A percentile compares a stretch with the other conserved stretches of the same genome.
phyloP scores from a whole-genome alignment of 2,113 vertebrate genomes.

The Saguinus imperator region DNA sequence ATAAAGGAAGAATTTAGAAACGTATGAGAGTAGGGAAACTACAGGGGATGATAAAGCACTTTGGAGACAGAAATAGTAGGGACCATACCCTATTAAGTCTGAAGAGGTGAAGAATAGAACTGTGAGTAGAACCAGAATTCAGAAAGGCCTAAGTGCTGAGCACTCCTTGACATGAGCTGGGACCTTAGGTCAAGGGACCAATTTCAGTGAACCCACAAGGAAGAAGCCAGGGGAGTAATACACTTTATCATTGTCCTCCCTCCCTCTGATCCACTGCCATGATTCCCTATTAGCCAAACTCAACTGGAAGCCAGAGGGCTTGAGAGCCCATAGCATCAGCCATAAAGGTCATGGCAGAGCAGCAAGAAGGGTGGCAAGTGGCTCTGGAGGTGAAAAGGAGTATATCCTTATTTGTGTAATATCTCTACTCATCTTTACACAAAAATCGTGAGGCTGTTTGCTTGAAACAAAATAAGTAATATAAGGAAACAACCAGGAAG shows the following conservation, averaged over 20 bases:
- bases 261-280: not conserved
- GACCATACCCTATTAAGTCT: no score
- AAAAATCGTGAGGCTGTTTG: not conserved
- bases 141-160: not conserved
- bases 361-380: not conserved
- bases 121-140: not conserved
- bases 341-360: not conserved
- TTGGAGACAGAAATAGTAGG: not conserved
- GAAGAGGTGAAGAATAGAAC: not conserved
- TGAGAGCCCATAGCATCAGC: not conserved
- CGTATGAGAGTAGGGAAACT: not conserved
- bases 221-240: not conserved
- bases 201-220: not conserved
- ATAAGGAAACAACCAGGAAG: not conserved
- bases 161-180: not conserved
- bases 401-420: not conserved
- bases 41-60: not conserved
- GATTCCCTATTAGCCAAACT: not conserved
- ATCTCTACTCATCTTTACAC: not conserved
- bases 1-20: not conserved
- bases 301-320: not conserved
- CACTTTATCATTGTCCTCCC: not conserved
- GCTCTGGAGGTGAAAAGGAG: not conserved
- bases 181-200: not conserved
- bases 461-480: conserved; percentile 30